Percentiles rank a stretch among this genome's conserved stretches.
Evolutionary conservation across 2,797 vertebrate species (phyloP).

Genomic region (Sardinella longiceps): DNA sequence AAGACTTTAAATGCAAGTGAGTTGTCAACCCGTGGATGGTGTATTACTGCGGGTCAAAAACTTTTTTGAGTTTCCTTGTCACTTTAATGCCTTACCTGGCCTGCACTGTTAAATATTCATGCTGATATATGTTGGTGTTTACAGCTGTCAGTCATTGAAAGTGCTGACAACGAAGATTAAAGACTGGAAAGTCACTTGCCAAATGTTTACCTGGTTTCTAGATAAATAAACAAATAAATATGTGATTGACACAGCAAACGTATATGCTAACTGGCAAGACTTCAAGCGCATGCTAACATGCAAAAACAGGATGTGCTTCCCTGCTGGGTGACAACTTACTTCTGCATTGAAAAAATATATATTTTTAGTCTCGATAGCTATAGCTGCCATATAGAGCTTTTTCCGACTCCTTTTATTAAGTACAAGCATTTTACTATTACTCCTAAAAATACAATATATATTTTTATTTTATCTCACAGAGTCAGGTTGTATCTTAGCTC

Average conservation of each 20-base stretch:
- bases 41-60: background rate
- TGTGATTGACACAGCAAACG: conserved; percentile 14
- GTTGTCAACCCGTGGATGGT: background rate
- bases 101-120: conserved; percentile 28
- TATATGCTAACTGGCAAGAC: background rate
- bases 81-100: background rate
- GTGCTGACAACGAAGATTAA: background rate
- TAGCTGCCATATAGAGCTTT: background rate
- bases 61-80: background rate
- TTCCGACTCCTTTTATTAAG: background rate
- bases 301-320: background rate
- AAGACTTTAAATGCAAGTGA: background rate
- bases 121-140: conserved; percentile 31
- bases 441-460: background rate
- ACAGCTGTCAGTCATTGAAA: conserved; percentile 43
- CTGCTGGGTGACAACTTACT: background rate
- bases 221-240: background rate
- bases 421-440: background rate
- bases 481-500: too few relatives aligned
- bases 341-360: background rate
- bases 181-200: conserved; percentile 26
- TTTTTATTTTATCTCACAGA: too few relatives aligned
- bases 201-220: conserved; percentile 33
- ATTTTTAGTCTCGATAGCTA: background rate
- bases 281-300: background rate